Evolutionary conservation across 2,888 invertebrate species (phyloP).

Genomic region (Cheilosia pagana): DNA sequence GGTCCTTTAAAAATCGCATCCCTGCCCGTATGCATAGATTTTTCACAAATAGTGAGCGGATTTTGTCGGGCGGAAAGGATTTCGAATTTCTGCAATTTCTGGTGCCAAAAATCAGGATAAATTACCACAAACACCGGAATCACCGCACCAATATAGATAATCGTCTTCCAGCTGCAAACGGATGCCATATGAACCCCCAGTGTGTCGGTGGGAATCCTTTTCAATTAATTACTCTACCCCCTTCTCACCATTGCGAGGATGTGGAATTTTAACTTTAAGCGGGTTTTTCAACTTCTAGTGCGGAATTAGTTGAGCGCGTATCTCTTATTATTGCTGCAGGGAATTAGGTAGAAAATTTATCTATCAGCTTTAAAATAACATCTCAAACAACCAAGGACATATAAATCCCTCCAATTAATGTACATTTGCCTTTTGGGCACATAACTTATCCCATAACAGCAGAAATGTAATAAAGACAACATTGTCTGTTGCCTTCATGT

Average conservation of each 20-base stretch:
- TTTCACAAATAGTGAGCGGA: conserved; percentile 57
- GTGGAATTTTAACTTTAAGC: conserved; percentile 31
- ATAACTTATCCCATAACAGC: conserved; percentile 73
- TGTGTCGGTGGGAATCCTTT: conserved; percentile 24
- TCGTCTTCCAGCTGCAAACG: conserved; percentile 39
- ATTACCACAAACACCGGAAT: conserved; percentile 67
- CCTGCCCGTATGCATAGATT: conserved; percentile 72
- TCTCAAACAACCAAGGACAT: conserved; percentile 46
- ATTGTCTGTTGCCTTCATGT: conserved; percentile 70
- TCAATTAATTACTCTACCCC: conserved; percentile 68
- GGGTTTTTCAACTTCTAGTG: conserved; percentile 41
- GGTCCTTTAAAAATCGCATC: conserved; percentile 69
- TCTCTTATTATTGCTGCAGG: conserved; percentile 29
- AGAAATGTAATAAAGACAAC: conserved; percentile 74
- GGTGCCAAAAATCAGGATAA: conserved; percentile 74
- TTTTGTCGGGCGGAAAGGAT: conserved; percentile 61
- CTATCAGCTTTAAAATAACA: conserved; percentile 43
- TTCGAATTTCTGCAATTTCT: conserved; percentile 65
- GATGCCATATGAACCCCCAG: conserved; percentile 18
- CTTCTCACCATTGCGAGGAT: background rate
- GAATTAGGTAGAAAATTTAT: conserved; percentile 53
- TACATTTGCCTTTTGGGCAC: conserved; percentile 67
- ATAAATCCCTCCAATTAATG: conserved; percentile 73
- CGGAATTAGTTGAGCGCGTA: conserved; percentile 18
- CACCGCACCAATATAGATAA: conserved; percentile 63